A percentile compares a stretch with the other conserved stretches of the same genome.
Conservation (phyloP, 1,140 invertebrate species). For the Trypoxylus dichotomus region DNA sequence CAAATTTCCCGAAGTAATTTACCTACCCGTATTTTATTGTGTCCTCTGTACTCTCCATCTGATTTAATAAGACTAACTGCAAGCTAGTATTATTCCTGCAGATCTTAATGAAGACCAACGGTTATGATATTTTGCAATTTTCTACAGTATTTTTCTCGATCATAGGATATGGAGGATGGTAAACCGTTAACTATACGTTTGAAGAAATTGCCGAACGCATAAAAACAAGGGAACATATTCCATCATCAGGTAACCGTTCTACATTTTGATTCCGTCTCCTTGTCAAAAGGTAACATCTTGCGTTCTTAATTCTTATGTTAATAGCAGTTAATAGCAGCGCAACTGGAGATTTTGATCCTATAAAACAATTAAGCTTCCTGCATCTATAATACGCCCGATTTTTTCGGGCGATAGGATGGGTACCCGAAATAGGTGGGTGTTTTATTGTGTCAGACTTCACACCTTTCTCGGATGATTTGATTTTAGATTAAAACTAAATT, state of each 20-base stretch:
- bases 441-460: conserved; percentile 26
- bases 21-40: conserved; percentile 20
- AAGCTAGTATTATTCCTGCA: neutral
- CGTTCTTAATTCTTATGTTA: conserved; percentile 28
- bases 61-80: conserved; percentile 18
- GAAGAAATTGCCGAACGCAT: neutral
- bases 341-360: conserved; percentile 27
- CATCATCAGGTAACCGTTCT: conserved; percentile 2
- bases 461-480: conserved; percentile 24
- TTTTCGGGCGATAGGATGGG: conserved; percentile 15
- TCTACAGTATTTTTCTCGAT: neutral
- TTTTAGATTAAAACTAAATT: conserved; percentile 30
- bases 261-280: conserved; percentile 4
- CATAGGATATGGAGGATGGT: neutral
- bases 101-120: neutral
- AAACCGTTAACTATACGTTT: conserved; percentile 20
- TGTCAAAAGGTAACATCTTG: conserved; percentile 19
- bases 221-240: neutral
- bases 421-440: conserved; percentile 25
- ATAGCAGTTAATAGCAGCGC: conserved; percentile 20
- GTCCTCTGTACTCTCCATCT: neutral
- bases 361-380: conserved; percentile 32
- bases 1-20: conserved; percentile 25
- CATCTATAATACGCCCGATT: conserved; percentile 26
- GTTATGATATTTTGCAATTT: neutral